Evolutionary conservation across 2,113 vertebrate species (phyloP).

Genomic region (Aegotheles bennettii): DNA sequence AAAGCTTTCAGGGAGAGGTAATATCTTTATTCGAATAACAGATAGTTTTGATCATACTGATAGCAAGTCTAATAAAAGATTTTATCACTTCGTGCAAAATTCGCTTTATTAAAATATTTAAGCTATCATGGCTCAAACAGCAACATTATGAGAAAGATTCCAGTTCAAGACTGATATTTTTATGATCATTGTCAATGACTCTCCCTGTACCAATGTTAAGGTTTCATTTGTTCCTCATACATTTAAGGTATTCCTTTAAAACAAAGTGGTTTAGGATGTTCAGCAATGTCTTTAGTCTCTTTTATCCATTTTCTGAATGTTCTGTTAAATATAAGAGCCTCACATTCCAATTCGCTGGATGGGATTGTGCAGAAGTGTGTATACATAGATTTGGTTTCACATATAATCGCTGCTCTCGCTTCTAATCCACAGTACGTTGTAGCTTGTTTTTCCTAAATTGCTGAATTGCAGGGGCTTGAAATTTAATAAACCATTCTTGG

Average conservation of each 20-base stretch:
- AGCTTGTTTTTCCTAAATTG: neutral
- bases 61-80: neutral
- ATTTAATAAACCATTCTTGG: constrained; percentile 5
- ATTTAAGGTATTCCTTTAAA: neutral
- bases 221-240: neutral
- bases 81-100: neutral
- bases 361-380: neutral
- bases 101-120: neutral
- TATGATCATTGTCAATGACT: neutral
- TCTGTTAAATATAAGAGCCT: neutral
- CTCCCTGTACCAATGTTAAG: neutral
- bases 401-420: neutral
- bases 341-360: neutral
- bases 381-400: neutral
- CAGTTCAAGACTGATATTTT: neutral
- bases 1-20: neutral
- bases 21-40: neutral
- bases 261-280: neutral
- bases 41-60: neutral
- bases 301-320: neutral
- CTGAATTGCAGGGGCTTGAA: neutral
- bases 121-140: neutral
- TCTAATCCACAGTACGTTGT: neutral
- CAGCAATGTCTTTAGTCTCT: neutral
- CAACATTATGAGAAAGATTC: neutral